A percentile compares a stretch with the other conserved stretches of the same genome.
Evolutionary conservation across 2,113 vertebrate genomes (phyloP).

Genomic region (Sminthopsis crassicaudata): DNA sequence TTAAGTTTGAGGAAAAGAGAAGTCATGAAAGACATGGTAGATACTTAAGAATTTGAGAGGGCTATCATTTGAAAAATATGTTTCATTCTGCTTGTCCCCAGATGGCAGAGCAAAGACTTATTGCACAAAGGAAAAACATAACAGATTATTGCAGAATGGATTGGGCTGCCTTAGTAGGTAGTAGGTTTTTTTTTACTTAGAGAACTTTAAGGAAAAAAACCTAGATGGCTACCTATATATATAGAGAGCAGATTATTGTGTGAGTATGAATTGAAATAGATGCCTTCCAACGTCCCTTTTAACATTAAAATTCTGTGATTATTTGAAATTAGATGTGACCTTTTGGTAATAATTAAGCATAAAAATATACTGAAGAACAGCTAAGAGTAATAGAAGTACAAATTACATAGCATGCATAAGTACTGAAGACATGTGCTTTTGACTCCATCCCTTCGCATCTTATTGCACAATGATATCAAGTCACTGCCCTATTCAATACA

Average conservation of each 20-base stretch:
- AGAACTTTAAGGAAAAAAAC: not conserved
- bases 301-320: not conserved
- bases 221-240: not conserved
- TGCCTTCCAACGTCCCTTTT: not conserved
- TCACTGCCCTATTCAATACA: not conserved
- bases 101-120: not conserved
- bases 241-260: not conserved
- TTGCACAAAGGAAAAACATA: not conserved
- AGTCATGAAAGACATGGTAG: not conserved
- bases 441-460: not conserved
- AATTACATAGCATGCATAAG: not conserved
- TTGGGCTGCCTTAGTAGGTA: not conserved
- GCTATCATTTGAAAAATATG: not conserved
- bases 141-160: not conserved
- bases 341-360: not conserved
- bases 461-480: not conserved
- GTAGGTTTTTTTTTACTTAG: not conserved
- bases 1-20: not conserved
- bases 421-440: not conserved
- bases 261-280: not conserved
- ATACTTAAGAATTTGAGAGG: not conserved
- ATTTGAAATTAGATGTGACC: not conserved
- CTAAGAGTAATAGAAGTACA: not conserved
- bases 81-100: not conserved
- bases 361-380: not conserved